Evolutionary conservation across 2,888 invertebrate genomes (phyloP), one percentile per base, ranked within the genome.

Genomic region (Odontomyia ornata): DNA sequence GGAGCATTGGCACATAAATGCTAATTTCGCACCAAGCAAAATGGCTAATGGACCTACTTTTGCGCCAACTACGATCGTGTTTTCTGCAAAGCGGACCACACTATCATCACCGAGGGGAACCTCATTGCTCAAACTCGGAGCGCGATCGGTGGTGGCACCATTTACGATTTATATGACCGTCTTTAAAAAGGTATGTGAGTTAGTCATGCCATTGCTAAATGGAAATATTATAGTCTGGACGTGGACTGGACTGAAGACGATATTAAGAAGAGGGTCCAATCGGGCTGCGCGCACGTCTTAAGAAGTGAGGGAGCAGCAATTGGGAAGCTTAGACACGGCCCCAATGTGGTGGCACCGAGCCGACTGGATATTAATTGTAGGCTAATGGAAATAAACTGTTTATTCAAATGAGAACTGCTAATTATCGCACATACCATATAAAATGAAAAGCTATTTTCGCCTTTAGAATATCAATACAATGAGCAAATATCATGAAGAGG

Each of bases 1-100:
- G 57, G 77, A 77, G 69, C 75, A 77, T 77, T 77, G 77, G 67
- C 77, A 60, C 75, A 69, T 77, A 75, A 77, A 77, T 77, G 77
- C 77, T 77, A 77, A 77, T 77, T 77, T 73, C 23, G 56, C 21
- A 25, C 60, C 30, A 69, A 75, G 75, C 69, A 1, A 46, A 52
- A 67, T 52, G 56, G 75, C 75, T 75, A 77, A 77, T 77, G 77
- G 77, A 69, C 72, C 77, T 75, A 77, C 67, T 77, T 77, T 77
- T 57, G 21, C 36, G 36, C 36, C 9, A 9, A 57, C 30, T 5
- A 3, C 46, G 47, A 47, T 47, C 71, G 25, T 71, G 52, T 60
- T 36, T 56, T 57, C 73, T 60, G 1, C 11, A 57, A 30, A n/a
- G 30, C 28, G 64, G 64, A 21, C 65, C 21, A 18, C 43, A 7